These are phyloP conservation scores for Enteromius afrohamiltoni DNA, from an alignment of 2,797 vertebrate species.

Conservation along the genomic window DNA sequence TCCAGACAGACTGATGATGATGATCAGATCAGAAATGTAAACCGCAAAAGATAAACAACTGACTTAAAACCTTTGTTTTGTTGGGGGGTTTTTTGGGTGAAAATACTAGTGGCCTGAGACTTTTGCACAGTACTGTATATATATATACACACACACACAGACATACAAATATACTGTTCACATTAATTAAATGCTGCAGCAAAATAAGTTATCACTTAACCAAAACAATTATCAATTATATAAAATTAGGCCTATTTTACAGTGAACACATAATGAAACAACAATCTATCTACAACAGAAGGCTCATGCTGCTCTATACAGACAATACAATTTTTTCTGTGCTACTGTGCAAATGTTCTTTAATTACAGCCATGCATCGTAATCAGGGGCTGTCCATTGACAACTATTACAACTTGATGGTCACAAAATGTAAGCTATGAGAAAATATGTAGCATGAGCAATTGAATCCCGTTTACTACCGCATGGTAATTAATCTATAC, in stretches of 20 bases:
- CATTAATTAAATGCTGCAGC: background rate
- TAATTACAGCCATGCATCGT: background rate
- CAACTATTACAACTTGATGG: background rate
- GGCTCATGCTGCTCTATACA: background rate
- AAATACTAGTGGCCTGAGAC: too few relatives aligned
- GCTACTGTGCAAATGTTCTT: background rate
- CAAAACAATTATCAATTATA: background rate
- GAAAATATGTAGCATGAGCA: background rate
- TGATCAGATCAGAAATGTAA: too few relatives aligned
- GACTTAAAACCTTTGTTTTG: too few relatives aligned
- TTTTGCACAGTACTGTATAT: too few relatives aligned
- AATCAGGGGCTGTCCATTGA: background rate
- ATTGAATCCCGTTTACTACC: background rate
- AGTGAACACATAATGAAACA: background rate
- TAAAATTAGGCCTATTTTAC: background rate
- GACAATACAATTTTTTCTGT: background rate
- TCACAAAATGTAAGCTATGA: background rate
- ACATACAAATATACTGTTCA: background rate
- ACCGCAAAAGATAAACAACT: too few relatives aligned
- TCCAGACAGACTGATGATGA: too few relatives aligned
- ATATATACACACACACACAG: too few relatives aligned
- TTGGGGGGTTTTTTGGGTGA: too few relatives aligned
- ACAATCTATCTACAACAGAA: background rate
- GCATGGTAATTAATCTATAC: background rate
- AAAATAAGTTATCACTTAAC: background rate